Percentiles rank a stretch among this genome's conserved stretches.
Conservation (phyloP, 1,140 invertebrate species). For the Fopius arisanus region DNA sequence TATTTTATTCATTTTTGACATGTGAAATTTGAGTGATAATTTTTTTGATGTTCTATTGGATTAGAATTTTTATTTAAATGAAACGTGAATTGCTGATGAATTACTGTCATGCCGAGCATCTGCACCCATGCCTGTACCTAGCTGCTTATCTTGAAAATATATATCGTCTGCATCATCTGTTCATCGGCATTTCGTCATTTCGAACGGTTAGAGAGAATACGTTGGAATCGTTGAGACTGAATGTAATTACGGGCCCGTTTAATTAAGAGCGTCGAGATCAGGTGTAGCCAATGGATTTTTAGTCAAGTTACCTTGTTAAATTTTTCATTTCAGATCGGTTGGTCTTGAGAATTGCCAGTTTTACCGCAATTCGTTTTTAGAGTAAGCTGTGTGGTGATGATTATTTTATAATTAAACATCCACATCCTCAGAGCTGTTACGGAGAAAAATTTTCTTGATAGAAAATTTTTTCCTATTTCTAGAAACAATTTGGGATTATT, state of each 20-base stretch:
- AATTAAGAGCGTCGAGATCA: background rate
- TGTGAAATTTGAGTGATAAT: too few relatives aligned
- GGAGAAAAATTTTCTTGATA: too few relatives aligned
- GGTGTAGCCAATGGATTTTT: conserved; percentile 28
- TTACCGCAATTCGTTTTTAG: conserved; percentile 56
- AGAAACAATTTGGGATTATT: too few relatives aligned
- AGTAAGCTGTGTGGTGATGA: conserved; percentile 25
- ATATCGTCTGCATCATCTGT: background rate
- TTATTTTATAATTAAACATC: conserved; percentile 24
- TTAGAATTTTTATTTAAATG: too few relatives aligned
- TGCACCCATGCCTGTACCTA: conserved; percentile 16
- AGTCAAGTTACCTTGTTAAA: conserved; percentile 8
- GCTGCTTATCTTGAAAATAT: conserved; percentile 4
- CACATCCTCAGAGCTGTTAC: too few relatives aligned
- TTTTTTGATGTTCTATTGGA: too few relatives aligned
- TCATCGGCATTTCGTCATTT: background rate
- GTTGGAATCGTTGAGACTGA: background rate
- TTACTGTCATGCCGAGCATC: conserved; percentile 5
- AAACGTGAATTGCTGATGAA: background rate
- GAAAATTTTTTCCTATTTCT: too few relatives aligned
- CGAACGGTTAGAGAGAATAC: background rate
- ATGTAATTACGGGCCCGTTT: background rate
- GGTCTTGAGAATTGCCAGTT: conserved; percentile 56
- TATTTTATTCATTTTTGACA: too few relatives aligned
- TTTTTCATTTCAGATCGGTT: conserved; percentile 6